Conservation (phyloP, 2,113 vertebrate species). For the Leptosomus discolor region DNA sequence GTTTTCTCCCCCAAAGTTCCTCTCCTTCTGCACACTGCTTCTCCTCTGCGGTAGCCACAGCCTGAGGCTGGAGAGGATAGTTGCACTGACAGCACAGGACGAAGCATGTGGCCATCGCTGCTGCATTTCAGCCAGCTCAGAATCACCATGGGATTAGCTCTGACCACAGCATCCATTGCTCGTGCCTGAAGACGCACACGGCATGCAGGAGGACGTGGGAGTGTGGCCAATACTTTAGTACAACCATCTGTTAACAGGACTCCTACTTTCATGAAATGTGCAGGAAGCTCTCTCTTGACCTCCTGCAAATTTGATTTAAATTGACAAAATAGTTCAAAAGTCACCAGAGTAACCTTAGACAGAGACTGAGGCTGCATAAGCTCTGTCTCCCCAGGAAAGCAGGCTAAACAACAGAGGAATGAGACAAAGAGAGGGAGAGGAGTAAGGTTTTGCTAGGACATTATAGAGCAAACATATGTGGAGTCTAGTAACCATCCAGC, state of each 20-base stretch:
- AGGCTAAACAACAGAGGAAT: neutral
- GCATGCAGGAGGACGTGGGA: neutral
- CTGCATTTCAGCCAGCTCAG: neutral
- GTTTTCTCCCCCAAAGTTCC: neutral
- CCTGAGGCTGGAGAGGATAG: neutral
- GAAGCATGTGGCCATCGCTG: neutral
- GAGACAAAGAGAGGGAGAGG: neutral
- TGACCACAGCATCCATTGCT: neutral
- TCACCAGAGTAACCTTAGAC: neutral
- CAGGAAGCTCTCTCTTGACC: neutral
- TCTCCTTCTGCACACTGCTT: neutral
- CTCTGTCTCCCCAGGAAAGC: neutral
- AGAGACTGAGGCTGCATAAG: neutral
- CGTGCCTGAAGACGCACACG: neutral
- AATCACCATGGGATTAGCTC: neutral
- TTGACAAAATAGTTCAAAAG: neutral
- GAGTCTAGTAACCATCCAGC: neutral
- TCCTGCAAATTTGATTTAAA: neutral
- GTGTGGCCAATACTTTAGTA: neutral
- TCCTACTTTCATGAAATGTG: neutral
- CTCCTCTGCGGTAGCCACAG: neutral
- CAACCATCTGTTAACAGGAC: neutral
- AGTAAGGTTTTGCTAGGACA: neutral
- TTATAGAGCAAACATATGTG: neutral
- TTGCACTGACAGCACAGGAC: neutral